Percentiles rank a stretch among this genome's conserved stretches.
Evolutionary conservation across 1,140 invertebrate genomes (phyloP).

Genomic region (Oedothorax gibbosus): DNA sequence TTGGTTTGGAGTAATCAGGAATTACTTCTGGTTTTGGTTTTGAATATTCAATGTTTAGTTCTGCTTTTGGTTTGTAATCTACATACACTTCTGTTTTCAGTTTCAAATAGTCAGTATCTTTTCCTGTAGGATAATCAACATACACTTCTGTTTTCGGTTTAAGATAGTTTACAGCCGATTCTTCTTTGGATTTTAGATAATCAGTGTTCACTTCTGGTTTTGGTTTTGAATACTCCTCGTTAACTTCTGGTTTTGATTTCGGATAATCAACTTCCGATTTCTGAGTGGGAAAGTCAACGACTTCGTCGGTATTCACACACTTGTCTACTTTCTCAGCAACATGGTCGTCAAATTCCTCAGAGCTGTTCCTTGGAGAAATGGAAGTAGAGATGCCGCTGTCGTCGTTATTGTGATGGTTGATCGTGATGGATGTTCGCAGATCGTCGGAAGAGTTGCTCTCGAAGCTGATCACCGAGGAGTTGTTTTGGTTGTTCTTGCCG

Average conservation of each 20-base stretch:
- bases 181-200: background rate
- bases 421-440: slow-evolving; percentile 15
- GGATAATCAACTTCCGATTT: background rate
- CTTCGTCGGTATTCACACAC: slow-evolving; percentile 27
- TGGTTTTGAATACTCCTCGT: no score
- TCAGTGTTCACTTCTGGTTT: background rate
- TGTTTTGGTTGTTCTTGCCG: slow-evolving; percentile 1
- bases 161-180: no score
- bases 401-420: slow-evolving; percentile 28
- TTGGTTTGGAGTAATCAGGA: no score
- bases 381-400: slow-evolving; percentile 47
- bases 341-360: slow-evolving; percentile 36
- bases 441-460: slow-evolving; percentile 46
- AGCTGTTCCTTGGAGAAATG: slow-evolving; percentile 37
- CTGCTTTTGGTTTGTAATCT: no score
- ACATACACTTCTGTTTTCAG: no score
- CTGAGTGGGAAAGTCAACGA: slow-evolving; percentile 1
- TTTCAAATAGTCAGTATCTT: no score
- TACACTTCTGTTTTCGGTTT: no score
- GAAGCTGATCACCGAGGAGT: slow-evolving; percentile 49
- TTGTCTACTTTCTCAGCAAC: slow-evolving; percentile 37
- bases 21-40: no score
- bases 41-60: no score
- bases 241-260: background rate
- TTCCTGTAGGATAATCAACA: no score